Conservation (phyloP, 2,113 vertebrate genomes). For the Carassius carassius region DNA sequence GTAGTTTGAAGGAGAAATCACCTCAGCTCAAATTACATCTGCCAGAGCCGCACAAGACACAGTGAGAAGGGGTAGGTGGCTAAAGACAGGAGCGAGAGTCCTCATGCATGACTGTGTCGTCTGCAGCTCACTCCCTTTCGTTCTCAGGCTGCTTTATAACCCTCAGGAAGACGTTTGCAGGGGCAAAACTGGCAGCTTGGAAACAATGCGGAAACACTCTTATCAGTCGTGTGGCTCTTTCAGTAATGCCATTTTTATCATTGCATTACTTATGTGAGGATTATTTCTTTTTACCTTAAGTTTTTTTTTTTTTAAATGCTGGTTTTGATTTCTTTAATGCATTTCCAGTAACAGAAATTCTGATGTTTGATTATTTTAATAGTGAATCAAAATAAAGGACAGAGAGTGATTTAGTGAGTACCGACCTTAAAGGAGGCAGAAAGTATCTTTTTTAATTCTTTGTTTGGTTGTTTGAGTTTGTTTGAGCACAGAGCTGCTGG, state of each 20-base stretch:
- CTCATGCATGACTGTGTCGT: slow-evolving; percentile 13
- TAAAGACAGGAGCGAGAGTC: slow-evolving; percentile 30
- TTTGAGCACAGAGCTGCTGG: slow-evolving; percentile 41
- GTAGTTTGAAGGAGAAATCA: slow-evolving; percentile 49
- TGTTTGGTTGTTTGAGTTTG: neutral
- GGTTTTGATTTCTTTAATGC: neutral
- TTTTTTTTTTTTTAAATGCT: neutral
- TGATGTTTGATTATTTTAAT: neutral
- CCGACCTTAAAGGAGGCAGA: neutral
- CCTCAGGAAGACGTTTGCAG: slow-evolving; percentile 39
- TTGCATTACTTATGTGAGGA: neutral
- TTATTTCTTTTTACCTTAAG: neutral
- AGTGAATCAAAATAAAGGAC: neutral
- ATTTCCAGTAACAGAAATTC: neutral
- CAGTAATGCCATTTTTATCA: neutral
- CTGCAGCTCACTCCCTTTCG: slow-evolving; percentile 14
- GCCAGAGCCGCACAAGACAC: slow-evolving; percentile 41
- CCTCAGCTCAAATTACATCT: slow-evolving; percentile 48
- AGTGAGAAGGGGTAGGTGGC: slow-evolving; percentile 18
- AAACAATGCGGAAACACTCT: neutral
- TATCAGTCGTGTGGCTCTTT: neutral
- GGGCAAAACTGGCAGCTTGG: slow-evolving; percentile 1
- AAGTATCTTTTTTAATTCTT: neutral
- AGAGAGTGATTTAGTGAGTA: neutral
- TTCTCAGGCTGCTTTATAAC: slow-evolving; percentile 17